Evolutionary conservation across 2,888 invertebrate species (phyloP), one percentile per base, ranked within the genome.

Genomic region (Lomographa bimaculata): DNA sequence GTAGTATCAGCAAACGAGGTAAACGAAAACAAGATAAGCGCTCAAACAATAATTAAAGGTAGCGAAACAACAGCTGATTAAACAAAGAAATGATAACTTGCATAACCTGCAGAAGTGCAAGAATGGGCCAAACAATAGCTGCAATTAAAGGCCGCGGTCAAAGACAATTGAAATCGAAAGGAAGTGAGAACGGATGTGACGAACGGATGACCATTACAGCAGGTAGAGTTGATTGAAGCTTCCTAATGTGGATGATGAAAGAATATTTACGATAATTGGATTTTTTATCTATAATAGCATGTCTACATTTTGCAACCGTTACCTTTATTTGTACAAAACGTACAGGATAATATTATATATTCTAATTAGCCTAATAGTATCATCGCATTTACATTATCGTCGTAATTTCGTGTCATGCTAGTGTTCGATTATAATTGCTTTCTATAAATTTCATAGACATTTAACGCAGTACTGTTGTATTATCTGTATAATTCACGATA

Each of bases 81-180:
- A 37, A 32, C 32, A 42, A 35, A 33, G 10, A 21, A 33, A 30
- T 44, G 45, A 27, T 39, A 38, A 40, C 50, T 54, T 50, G 49
- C 50, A 57, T 59, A 57, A 66, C 62, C 56, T 60, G 66, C 59
- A 37, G 29, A 35, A 26, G 32, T 35, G 42, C 30, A 30, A 24
- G 40, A 40, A 28, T 34, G 25, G 20, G 23, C 25, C 57, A 62
- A 63, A 81, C 78, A 81, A 79, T 79, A 59, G 65, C 46, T 38
- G 71, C 67, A 78, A 79, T 74, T 71, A 66, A 70, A 82, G 74
- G 76, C 80, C 73, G 73, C 79, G 83, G 85, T 77, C 83, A 82
- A 75, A 82, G 79, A 80, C 84, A 83, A 84, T 81, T 70, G 85
- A 87, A 87, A 87, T 64, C 64, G 86, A 86, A 87, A 86, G 84